Evolutionary conservation across 2,113 vertebrate species (phyloP).

Genomic region (Calonectris borealis): DNA sequence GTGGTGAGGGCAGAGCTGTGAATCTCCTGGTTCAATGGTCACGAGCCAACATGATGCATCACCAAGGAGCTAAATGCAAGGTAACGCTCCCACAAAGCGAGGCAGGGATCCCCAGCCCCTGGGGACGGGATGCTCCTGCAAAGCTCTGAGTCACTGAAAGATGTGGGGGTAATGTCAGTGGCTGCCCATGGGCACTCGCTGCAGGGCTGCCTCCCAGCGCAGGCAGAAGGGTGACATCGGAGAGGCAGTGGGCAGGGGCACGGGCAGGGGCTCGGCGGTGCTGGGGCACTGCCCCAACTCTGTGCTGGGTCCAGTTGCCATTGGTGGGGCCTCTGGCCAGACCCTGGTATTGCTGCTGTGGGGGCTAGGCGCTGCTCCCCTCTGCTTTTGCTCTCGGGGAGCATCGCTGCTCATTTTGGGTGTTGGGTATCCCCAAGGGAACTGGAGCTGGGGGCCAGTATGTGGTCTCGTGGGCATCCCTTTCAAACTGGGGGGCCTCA

Average conservation of each 20-base stretch:
- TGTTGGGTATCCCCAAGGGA: neutral
- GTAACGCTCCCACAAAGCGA: neutral
- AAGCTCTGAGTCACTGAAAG: neutral
- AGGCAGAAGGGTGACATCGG: neutral
- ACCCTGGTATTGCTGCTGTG: neutral
- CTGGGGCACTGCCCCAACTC: neutral
- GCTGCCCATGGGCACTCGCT: neutral
- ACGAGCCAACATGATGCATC: accelerated
- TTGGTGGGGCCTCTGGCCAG: neutral
- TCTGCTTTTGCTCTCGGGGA: neutral
- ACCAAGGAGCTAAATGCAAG: neutral
- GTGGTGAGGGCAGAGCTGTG: neutral
- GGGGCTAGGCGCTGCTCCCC: neutral
- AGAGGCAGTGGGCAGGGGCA: neutral
- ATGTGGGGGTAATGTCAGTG: too few relatives aligned
- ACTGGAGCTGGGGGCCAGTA: neutral
- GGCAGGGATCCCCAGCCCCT: neutral
- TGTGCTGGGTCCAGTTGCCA: neutral
- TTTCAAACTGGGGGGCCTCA: neutral
- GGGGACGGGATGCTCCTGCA: accelerated
- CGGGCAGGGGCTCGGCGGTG: accelerated
- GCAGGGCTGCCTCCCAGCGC: neutral
- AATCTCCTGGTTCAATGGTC: neutral
- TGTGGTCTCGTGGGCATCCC: neutral
- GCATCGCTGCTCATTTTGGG: neutral